phyloP scores from a whole-genome alignment of 2,113 vertebrate species.

The Toxotes jaculatrix region DNA sequence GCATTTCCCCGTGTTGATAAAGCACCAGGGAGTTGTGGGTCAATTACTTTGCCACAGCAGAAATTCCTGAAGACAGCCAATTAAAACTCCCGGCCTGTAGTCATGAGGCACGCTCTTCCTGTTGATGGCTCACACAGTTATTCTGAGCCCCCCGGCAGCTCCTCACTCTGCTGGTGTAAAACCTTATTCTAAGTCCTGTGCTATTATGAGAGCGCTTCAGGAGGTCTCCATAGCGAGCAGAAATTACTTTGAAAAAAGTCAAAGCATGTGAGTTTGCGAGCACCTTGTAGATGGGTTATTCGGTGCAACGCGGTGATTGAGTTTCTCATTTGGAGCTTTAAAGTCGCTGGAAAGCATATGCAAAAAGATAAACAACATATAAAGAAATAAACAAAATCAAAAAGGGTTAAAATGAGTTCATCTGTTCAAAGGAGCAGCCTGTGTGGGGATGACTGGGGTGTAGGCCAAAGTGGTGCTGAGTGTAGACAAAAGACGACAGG shows the following conservation, averaged over 20 bases:
- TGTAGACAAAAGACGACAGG: constrained; percentile 65
- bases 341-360: constrained; percentile 45
- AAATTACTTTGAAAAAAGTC: constrained; percentile 50
- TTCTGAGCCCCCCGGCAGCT: constrained; percentile 67
- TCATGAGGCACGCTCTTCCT: constrained; percentile 66
- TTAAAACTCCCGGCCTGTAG: constrained; percentile 66
- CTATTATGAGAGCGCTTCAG: constrained; percentile 52
- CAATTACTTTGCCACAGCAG: constrained; percentile 83
- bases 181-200: constrained; percentile 43
- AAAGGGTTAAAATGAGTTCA: constrained; percentile 55
- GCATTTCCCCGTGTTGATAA: constrained; percentile 82
- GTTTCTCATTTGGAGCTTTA: constrained; percentile 40
- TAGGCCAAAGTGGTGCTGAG: constrained; percentile 56
- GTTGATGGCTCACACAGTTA: constrained; percentile 64
- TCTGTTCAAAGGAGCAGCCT: constrained; percentile 57
- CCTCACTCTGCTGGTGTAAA: constrained; percentile 46
- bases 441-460: constrained; percentile 60
- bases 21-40: constrained; percentile 85
- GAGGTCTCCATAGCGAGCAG: constrained; percentile 58
- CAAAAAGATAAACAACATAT: constrained; percentile 63
- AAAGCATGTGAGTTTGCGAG: constrained; percentile 48
- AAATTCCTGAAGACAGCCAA: constrained; percentile 78
- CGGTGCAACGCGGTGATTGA: constrained; percentile 29
- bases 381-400: constrained; percentile 78
- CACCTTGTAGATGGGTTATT: constrained; percentile 12